Conservation (phyloP, 1,140 invertebrate species). For the Andrena cerasifolii region DNA sequence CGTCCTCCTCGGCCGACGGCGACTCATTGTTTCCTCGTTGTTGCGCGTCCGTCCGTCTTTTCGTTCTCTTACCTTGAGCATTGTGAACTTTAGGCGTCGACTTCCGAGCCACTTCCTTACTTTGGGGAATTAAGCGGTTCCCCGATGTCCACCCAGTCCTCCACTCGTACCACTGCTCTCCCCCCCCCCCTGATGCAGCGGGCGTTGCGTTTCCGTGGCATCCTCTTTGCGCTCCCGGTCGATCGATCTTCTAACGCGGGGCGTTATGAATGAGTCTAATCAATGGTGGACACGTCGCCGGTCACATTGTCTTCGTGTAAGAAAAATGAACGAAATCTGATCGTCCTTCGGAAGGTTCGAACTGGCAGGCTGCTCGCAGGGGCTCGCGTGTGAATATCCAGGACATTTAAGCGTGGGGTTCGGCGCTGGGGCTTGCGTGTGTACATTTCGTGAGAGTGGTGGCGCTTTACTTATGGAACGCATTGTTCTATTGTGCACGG, state of each 20-base stretch:
- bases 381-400: constrained; percentile 16
- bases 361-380: neutral
- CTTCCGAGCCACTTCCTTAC: constrained; percentile 44
- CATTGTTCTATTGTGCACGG: constrained; percentile 70
- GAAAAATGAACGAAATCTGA: neutral
- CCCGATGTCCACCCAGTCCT: constrained; percentile 17
- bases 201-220: too few species aligned
- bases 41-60: constrained; percentile 56
- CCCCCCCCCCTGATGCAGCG: too few species aligned
- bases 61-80: constrained; percentile 52
- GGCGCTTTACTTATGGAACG: constrained; percentile 71
- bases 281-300: too few species aligned
- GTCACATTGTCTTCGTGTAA: too few species aligned
- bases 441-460: constrained; percentile 63
- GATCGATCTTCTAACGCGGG: too few species aligned
- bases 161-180: constrained; percentile 3
- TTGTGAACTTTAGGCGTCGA: constrained; percentile 48
- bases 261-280: too few species aligned
- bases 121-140: constrained; percentile 46
- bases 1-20: constrained; percentile 55
- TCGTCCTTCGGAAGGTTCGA: neutral
- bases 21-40: constrained; percentile 71
- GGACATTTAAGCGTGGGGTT: constrained; percentile 35
- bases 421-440: neutral
- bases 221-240: too few species aligned